Conservation (phyloP, 1,140 invertebrate genomes). For the Drosophila willistoni region DNA sequence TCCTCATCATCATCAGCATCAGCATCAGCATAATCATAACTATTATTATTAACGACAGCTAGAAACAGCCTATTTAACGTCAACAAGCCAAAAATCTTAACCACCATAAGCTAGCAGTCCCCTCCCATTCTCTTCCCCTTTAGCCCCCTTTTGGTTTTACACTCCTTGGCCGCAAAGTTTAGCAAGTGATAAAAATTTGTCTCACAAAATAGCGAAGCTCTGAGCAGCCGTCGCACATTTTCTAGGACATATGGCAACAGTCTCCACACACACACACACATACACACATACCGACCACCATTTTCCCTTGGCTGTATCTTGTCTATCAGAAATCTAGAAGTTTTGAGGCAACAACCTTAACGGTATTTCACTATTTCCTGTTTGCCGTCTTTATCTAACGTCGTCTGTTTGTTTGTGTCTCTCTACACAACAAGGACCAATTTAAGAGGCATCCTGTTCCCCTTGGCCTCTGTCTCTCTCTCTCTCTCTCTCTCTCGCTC, state of each 20-base stretch:
- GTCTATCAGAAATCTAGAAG: constrained; percentile 37
- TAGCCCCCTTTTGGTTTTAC: not conserved
- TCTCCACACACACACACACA: not conserved
- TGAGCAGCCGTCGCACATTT: constrained; percentile 42
- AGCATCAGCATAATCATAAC: constrained; percentile 77
- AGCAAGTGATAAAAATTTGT: constrained; percentile 79
- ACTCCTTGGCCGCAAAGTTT: constrained; percentile 55
- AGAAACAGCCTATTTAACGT: constrained; percentile 73
- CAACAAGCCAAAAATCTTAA: constrained; percentile 53
- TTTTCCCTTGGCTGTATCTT: constrained; percentile 24
- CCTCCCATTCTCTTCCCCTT: not conserved
- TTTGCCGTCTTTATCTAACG: constrained; percentile 24
- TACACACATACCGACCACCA: not conserved
- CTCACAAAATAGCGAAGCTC: constrained; percentile 58
- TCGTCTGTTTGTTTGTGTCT: not conserved
- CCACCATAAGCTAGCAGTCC: constrained; percentile 27
- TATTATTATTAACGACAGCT: constrained; percentile 75
- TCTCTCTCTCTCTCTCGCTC: constrained; percentile 28
- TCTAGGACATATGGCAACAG: constrained; percentile 38
- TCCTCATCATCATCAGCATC: constrained; percentile 52
- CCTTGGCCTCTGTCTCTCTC: constrained; percentile 21
- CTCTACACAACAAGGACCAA: constrained; percentile 6
- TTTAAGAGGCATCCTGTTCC: constrained; percentile 10
- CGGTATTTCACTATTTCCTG: constrained; percentile 41
- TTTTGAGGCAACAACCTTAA: constrained; percentile 47